Evolutionary conservation across 2,113 vertebrate species (phyloP), one percentile per base, ranked within the genome.

Genomic region (Mungos mungo): DNA sequence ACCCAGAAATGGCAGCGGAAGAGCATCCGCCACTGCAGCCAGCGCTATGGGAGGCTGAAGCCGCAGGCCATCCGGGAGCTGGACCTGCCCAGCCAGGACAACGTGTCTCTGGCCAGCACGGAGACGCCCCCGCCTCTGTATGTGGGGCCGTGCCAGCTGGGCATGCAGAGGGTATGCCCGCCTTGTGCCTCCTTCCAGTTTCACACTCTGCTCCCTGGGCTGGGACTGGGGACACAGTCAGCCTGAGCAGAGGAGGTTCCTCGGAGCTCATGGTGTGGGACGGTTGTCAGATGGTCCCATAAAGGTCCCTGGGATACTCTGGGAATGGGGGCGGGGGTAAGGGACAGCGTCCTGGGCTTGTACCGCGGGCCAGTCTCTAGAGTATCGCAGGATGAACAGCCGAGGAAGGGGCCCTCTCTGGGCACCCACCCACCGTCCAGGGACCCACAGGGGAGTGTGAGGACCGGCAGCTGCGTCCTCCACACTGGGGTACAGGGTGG

Each of bases 1-100:
- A 99, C 99, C 5, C 99, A 99, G 98, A 99, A 99, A 96, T 99
- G 99, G 99, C 99, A 99, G 98, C 99, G 99, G 97, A 99, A 99
- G 98, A 99, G 99, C 98, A 99, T 99, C 50, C 99, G 99, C 4
- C 99, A 99, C 98, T 99, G 99, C 99, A 99, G 99, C 98, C 98
- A 99, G 98, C 99, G 99, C 76, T 99, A 99, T 0, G 99, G 99
- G 82, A 99, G 99, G 98, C 99, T 99, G 98, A 99, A 99, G 93
- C 99, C 99, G 0, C 99, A 99, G 98, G 99, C 99, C 97, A 99
- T 99, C 96, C 99, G 99, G 9, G 99, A 99, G 98, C 99, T 99
- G 99, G 99, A 99, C 97, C 98, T 99, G 87, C 99, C 99, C 33
- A 99, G 99, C 97, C 99, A 99, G 98, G 99, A 99, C 99, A 99